Base-by-base conservation (phyloP, 2,888 invertebrate genomes). In the Thereva nobilitata region DNA sequence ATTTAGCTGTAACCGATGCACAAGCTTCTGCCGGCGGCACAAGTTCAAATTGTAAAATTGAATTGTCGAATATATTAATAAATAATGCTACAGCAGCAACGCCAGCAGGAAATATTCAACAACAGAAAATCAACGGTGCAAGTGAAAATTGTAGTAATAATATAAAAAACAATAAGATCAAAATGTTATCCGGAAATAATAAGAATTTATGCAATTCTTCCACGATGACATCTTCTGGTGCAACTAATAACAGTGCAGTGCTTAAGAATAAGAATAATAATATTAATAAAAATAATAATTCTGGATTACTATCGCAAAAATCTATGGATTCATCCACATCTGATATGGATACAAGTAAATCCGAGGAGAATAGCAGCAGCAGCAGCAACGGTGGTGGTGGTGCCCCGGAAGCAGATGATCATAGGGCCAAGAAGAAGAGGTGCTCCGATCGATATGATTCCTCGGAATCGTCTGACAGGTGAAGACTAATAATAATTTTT, bases 401-500 rank as follows among this genome's bases (percentile, higher is more conserved):
- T 64, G 71, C 68, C 45, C 73, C 75, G 75, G 77, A 81, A 74
- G 77, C 79, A 69, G 82, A 83, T 68, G 87, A 86, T 75, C 88
- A 86, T 79, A 86, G 89, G 81, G 91, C 89, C 84, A 92, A 72
- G 83, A 93, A 79, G 85, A 93, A 91, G 84, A 86, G 93, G 83
- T 92, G 93, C 83, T 86, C 91, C 81, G 92, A 93, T 87, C 88
- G 93, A 84, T 93, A 92, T 85, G 93, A 94, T 86, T 93, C 93
- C 82, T 93, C 93, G 77, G 93, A 93, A 84, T 93, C 93, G 78
- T 93, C 93, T 83, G 93, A 93, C 91, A 93, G 93, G 93, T 93
- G 85, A 5, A 4, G 34, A 42, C 4, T 3, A n/a, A 38, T n/a
- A 61, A 37, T 12, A 3, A 8, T 23, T 9, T 35, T 41, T 41